These are phyloP conservation scores for Cettia cetti DNA, from an alignment of 2,113 vertebrate genomes.

Conservation along the genomic window DNA sequence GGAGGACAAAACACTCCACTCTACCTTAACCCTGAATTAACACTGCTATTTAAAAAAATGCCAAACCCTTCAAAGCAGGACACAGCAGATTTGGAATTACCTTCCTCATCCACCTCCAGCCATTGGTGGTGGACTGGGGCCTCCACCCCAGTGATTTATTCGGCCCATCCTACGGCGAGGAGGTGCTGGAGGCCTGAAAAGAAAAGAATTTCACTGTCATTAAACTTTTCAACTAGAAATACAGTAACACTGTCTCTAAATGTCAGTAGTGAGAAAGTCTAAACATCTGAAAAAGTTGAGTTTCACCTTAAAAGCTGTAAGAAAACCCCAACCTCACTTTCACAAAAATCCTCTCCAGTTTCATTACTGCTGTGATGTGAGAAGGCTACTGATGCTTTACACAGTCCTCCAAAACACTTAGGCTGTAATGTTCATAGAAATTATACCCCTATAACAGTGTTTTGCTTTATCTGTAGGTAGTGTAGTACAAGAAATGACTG, in stretches of 20 bases:
- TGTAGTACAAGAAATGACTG: not conserved
- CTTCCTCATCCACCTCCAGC: conserved; percentile 98
- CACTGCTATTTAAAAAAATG: not conserved
- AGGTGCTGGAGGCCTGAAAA: conserved; percentile 83
- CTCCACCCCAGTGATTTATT: conserved; percentile 83
- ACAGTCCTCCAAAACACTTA: not conserved
- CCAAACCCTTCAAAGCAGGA: not conserved
- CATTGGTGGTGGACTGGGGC: conserved; percentile 92
- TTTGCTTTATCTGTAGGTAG: not conserved
- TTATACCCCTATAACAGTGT: not conserved
- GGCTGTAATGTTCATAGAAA: not conserved
- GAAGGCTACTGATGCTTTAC: not conserved
- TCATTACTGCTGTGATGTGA: not conserved
- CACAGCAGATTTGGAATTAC: conserved; percentile 65
- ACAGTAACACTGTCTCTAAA: not conserved
- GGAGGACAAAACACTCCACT: not conserved
- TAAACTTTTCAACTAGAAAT: not conserved
- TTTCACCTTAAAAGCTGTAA: not conserved
- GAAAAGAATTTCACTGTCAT: not conserved
- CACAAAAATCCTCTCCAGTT: not conserved
- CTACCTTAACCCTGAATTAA: not conserved
- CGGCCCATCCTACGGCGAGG: conserved; percentile 90
- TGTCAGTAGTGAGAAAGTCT: not conserved
- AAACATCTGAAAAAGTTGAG: not conserved
- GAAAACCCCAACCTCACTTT: not conserved